Evolutionary conservation across 2,797 vertebrate genomes (phyloP).

Genomic region (Tenualosa ilisha): DNA sequence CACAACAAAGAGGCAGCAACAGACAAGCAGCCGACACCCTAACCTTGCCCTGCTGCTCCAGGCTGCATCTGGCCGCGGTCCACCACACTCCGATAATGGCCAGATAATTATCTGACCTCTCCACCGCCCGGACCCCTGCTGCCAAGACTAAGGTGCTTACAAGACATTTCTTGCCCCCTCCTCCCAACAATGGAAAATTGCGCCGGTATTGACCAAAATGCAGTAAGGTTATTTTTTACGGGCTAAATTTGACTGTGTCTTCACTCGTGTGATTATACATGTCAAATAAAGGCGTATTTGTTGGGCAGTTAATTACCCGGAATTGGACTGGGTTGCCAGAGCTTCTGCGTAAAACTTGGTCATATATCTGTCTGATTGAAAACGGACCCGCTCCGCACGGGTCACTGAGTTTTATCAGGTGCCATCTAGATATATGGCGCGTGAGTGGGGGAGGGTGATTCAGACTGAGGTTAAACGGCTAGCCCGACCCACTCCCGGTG

Average conservation of each 20-base stretch:
- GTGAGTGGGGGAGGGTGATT: neutral
- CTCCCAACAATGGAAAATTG: neutral
- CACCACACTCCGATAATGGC: neutral
- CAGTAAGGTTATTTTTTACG: neutral
- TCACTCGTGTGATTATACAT: neutral
- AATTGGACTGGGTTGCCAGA: neutral
- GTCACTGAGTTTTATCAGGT: slow-evolving; percentile 7
- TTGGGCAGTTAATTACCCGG: neutral
- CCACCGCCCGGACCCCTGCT: neutral
- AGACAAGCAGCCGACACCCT: slow-evolving; percentile 1
- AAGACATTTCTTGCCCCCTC: neutral
- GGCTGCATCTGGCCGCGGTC: neutral
- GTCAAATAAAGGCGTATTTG: neutral
- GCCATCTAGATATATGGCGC: neutral
- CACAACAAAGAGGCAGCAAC: neutral
- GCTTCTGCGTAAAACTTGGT: neutral
- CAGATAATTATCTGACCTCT: slow-evolving; percentile 15
- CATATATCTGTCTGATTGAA: slow-evolving; percentile 3
- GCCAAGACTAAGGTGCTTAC: slow-evolving; percentile 13
- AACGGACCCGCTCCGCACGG: neutral
- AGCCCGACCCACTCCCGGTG: slow-evolving; percentile 10
- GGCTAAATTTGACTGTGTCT: neutral
- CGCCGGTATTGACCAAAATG: slow-evolving; percentile 13
- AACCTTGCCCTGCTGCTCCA: neutral
- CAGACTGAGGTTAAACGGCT: slow-evolving; percentile 9